Evolutionary conservation across 2,888 invertebrate species (phyloP), one percentile per base, ranked within the genome.

Genomic region (Fabriciana adippe): DNA sequence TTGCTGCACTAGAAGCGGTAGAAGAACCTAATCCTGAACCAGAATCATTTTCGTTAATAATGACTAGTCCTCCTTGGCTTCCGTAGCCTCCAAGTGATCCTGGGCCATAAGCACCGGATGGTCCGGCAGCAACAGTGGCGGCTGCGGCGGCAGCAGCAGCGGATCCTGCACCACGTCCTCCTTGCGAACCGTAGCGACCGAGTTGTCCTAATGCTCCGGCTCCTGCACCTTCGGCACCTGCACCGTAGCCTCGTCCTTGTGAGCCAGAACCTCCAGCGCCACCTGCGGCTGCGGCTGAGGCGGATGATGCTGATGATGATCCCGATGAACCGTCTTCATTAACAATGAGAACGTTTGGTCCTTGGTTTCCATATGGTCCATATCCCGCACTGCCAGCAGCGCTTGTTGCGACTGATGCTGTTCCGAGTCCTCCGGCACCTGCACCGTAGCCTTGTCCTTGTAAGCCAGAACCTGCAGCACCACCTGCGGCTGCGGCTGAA

Each of bases 241-340:
- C 45, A 64, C 66, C 66, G 50, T 35, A 35, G 35, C 57, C 47
- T 55, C 13, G 61, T 48, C 59, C 66, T 2, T 51, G 41, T 45
- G 48, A 51, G 2, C 55, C 65, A 5, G 56, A 53, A 15, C 65
- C 47, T 16, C 63, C 35, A 31, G 54, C 57, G 5, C 67, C 45
- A 2, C 63, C 62, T 13, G 48, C 26, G 14, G 69, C 53, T 1
- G 69, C 50, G 11, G 65, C 55, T 35, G 35, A 6, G 35, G 35
- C 11, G 3, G 64, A 45, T 1, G 68, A 35, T 8, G 21, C 21
- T 41, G 35, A 11, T 41, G 8, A 41, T 3, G 35, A 11, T 11
- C 11, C 2, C 5, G 72, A 53, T 4, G 65, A 18, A 41, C 41
- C 55, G 1, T 26, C 26, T n/a, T 53, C 53, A 11, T 65, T 62